Conservation (phyloP, 1,140 invertebrate species). For the Manduca sexta region DNA sequence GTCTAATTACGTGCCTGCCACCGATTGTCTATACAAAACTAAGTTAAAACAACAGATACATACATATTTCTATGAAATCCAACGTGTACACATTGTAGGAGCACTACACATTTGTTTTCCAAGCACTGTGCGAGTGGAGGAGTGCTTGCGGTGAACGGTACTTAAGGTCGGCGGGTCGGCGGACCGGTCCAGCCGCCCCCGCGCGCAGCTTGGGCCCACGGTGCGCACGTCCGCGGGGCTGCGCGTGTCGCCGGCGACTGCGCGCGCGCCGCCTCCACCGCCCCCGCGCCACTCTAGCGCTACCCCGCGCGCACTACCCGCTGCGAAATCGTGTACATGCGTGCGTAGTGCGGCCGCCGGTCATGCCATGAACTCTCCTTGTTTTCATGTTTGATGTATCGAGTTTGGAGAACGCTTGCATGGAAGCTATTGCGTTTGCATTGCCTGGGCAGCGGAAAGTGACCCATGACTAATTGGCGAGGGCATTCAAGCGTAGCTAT, state of each 20-base stretch:
- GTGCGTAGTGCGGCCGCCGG: too few relatives aligned
- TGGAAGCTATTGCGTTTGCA: too few relatives aligned
- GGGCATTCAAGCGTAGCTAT: too few relatives aligned
- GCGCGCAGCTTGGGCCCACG: conserved; percentile 17
- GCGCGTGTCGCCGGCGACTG: conserved; percentile 24
- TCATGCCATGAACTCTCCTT: background rate
- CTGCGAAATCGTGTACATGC: conserved; percentile 8
- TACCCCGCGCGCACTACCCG: conserved; percentile 3
- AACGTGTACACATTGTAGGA: background rate
- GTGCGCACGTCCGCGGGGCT: conserved; percentile 24
- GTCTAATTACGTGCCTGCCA: background rate
- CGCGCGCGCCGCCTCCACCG: conserved; percentile 27
- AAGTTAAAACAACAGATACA: conserved; percentile 17
- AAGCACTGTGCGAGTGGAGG: conserved; percentile 26
- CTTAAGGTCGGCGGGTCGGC: conserved; percentile 61
- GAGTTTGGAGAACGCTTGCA: background rate
- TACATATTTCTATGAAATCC: conserved; percentile 33
- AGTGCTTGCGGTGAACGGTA: conserved; percentile 62
- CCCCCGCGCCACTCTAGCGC: background rate
- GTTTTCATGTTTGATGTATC: background rate
- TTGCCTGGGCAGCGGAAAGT: too few relatives aligned
- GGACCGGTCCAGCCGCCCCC: conserved; percentile 58
- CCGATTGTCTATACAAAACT: background rate
- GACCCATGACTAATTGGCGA: too few relatives aligned
- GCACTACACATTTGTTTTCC: conserved; percentile 6